Percentiles rank a stretch among this genome's conserved stretches.
Conservation (phyloP, 2,888 invertebrate genomes). For the Brenthis ino region DNA sequence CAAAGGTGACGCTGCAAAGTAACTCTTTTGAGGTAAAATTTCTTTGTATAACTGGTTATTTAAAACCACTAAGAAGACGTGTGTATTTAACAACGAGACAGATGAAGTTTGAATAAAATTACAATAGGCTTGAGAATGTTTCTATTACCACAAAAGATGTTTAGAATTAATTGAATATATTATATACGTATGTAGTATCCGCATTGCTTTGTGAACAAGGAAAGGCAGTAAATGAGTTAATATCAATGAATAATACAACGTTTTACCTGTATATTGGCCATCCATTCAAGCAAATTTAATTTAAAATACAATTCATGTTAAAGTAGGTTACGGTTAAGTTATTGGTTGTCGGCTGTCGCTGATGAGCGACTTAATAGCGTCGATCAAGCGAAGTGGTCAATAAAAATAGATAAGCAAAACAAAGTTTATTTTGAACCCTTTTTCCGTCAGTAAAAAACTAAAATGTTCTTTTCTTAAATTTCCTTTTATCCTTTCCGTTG, state of each 20-base stretch:
- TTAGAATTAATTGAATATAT: conserved; percentile 2
- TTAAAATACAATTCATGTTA: not conserved
- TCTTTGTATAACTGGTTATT: too few species aligned
- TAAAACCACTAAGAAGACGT: too few species aligned
- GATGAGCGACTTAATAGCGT: not conserved
- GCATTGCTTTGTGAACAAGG: conserved; percentile 9
- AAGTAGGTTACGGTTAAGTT: not conserved
- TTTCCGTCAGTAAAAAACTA: too few species aligned
- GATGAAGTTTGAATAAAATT: not conserved
- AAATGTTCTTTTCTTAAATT: too few species aligned
- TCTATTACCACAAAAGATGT: conserved; percentile 6
- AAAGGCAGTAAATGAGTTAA: not conserved
- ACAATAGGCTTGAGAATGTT: not conserved
- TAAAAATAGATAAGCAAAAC: too few species aligned
- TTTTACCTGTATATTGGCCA: conserved; percentile 6
- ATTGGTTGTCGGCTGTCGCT: not conserved
- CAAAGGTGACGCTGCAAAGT: too few species aligned
- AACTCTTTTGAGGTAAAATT: too few species aligned
- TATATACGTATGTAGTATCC: not conserved
- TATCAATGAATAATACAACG: conserved; percentile 5
- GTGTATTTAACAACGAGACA: too few species aligned
- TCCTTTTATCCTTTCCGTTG: too few species aligned
- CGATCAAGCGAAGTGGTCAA: not conserved
- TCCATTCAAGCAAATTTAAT: not conserved
- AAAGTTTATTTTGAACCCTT: too few species aligned